Evolutionary conservation across 2,113 vertebrate species (phyloP), one percentile per base, ranked within the genome.

Genomic region (Genyomyrus donnyi): DNA sequence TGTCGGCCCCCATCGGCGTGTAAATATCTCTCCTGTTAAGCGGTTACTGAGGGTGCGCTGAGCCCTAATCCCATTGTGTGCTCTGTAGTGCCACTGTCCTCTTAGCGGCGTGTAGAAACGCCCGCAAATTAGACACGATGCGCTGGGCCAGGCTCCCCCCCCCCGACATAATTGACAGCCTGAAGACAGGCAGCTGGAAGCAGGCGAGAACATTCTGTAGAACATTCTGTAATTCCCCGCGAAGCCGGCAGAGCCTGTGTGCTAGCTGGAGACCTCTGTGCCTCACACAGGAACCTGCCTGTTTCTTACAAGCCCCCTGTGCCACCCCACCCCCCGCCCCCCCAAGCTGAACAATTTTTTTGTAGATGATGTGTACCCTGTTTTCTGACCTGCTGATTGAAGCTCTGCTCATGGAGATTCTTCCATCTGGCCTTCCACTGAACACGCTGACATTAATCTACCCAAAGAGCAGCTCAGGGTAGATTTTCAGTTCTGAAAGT

Each of bases 51-150:
- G 53, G 19, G 74, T 11, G 3, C 70, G 9, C n/a, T 56, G 50
- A 53, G 46, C 49, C 74, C 35, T 58, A 87, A 89, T 89, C 87
- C 70, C 56, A 87, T 84, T 58, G 49, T 58, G 58, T 50, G 39
- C 46, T 62, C 19, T 48, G 24, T 9, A 77, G 46, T 13, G 3
- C 10, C 48, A 10, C 46, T 2, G 2, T 53, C 85, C 89, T 88
- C 45, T 84, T 46, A 58, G 50, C 24, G 42, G 5, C 27, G 13
- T 49, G n/a, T 45, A 46, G 70, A 90, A 39, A 88, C 2, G 48
- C 49, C 88, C 1, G 88, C 11, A 88, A 77, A 89, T 42, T n/a
- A 70, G 80, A 66, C n/a, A 19, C 19, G 19, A 46, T 42, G 45
- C 45, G 80, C 1, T 19, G 39, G 48, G 49, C 8, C 31, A 80